These are phyloP conservation scores for Egretta garzetta DNA, from an alignment of 2,113 vertebrate genomes.

Conservation along the genomic window DNA sequence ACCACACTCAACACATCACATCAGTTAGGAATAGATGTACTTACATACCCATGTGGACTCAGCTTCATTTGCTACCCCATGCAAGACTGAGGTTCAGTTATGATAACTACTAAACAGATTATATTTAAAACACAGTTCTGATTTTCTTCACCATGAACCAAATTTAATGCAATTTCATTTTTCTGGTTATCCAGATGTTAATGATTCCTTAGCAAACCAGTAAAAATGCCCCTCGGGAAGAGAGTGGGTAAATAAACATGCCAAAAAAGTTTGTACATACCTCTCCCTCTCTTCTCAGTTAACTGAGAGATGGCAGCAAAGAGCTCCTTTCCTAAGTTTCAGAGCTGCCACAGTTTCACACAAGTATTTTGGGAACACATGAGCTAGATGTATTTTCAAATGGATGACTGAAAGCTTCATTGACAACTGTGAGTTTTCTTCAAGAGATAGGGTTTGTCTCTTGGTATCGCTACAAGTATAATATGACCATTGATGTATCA, in stretches of 20 bases:
- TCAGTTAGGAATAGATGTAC: neutral
- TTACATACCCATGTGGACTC: neutral
- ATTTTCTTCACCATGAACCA: neutral
- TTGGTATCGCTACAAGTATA: neutral
- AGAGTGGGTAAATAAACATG: neutral
- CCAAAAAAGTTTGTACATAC: neutral
- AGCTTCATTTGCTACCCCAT: neutral
- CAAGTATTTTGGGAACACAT: neutral
- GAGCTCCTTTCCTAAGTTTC: neutral
- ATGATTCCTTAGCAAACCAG: neutral
- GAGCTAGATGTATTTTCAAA: neutral
- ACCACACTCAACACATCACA: neutral
- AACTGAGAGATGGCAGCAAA: constrained; percentile 47
- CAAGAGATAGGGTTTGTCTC: neutral
- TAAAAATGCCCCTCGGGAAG: neutral
- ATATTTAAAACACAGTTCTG: neutral
- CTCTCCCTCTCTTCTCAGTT: neutral
- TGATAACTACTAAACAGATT: neutral
- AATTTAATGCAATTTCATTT: neutral
- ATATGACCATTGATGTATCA: neutral
- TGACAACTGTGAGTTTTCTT: neutral
- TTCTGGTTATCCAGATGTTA: neutral
- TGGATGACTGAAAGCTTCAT: neutral
- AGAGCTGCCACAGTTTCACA: neutral
- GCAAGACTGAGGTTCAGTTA: neutral